Evolutionary conservation across 2,888 invertebrate genomes (phyloP), one percentile per base, ranked within the genome.

Genomic region (Orchesella flavescens): DNA sequence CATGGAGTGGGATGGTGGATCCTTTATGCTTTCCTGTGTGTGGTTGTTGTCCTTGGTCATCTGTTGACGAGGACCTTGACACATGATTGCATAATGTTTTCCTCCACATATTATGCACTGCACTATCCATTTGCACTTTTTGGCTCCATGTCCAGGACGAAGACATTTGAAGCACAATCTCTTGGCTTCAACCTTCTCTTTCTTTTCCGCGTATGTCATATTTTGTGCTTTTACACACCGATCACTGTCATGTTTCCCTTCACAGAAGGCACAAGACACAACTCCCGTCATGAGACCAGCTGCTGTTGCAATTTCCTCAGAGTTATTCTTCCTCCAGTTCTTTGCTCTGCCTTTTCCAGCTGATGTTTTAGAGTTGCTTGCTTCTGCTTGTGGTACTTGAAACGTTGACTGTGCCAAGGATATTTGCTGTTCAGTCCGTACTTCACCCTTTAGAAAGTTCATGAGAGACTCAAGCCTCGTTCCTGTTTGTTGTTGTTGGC

Each of bases 301-400:
- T 69, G 69, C 69, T 49, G 69, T 53, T 53, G 69, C 49, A 10
- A 46, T 65, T 21, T 61, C 23, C 19, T 34, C 34, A 4, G 34
- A n/a, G n/a, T n/a, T 34, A 34, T 34, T 34, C 7, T 34, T 34
- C 34, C 7, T 34, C 34, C 34, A 2, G 7, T 4, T 4, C 34
- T 34, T 34, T 34, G 34, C 34, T 34, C 7, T 34, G 2, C 3
- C 34, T 34, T 34, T 34, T 34, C 34, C 34, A 34, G 34, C 3
- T 34, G 34, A 7, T 34, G n/a, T n/a, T n/a, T 34, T 34, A 34
- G 34, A 4, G 34, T 2, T 7, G 34, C 7, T 34, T 34, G 3
- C 34, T 7, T 34, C 34, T 7, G 34, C 7, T 34, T 2, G 2
- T 7, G 34, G 34, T 4, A 4, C 3, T 34, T 7, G 3, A 34